Evolutionary conservation across 2,797 vertebrate species (phyloP).

Genomic region (Pseudochirops cupreus): DNA sequence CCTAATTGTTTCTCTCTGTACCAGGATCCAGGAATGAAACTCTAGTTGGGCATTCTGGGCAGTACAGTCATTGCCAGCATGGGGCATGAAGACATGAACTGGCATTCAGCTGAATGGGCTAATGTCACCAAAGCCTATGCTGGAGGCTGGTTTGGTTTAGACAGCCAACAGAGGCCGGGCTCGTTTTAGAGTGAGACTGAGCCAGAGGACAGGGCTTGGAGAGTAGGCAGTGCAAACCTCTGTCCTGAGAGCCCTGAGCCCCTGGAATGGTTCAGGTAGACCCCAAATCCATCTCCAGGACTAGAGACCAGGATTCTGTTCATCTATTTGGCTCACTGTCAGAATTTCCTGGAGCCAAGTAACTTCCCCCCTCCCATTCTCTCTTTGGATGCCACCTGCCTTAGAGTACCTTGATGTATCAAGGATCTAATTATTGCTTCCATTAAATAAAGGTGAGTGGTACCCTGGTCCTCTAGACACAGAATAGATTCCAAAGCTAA

Average conservation of each 20-base stretch:
- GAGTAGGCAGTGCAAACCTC: background rate
- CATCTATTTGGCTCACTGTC: conserved; percentile 6
- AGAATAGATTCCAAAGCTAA: background rate
- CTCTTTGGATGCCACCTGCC: conserved; percentile 10
- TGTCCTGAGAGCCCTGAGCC: background rate
- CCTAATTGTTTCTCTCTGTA: background rate
- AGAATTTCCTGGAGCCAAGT: conserved; percentile 38
- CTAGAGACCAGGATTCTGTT: conserved; percentile 36
- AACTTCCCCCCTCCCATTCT: background rate
- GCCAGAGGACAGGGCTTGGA: background rate
- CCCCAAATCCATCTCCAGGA: background rate
- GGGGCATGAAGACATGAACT: background rate
- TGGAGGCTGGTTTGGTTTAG: background rate
- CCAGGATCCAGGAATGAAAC: conserved; percentile 37
- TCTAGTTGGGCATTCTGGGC: background rate
- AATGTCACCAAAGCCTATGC: background rate
- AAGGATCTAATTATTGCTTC: conserved; percentile 25
- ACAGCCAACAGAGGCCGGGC: background rate
- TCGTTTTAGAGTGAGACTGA: background rate
- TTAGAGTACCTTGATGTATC: conserved; percentile 19
- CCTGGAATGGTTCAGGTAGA: background rate
- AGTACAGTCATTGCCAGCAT: background rate
- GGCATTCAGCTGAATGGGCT: background rate
- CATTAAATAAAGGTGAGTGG: background rate
- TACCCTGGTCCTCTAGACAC: background rate